Conservation (phyloP, 37 sponge, comb jelly and placozoan species). For the Agelas oroides region DNA sequence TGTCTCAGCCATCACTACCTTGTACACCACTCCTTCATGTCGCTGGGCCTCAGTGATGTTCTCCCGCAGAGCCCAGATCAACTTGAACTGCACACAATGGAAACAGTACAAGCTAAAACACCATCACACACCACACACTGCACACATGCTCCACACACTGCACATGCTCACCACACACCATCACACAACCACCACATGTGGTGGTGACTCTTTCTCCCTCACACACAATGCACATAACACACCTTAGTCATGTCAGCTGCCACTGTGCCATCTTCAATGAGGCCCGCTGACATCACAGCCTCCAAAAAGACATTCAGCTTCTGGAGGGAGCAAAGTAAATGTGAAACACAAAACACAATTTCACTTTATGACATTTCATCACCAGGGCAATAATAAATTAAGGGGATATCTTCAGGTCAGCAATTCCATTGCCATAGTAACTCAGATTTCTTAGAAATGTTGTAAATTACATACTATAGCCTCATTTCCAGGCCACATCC, state of each 20-base stretch:
- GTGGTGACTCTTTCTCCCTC: too few relatives aligned
- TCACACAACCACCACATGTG: neutral
- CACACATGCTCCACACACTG: too few relatives aligned
- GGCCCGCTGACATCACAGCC: constrained; percentile 42
- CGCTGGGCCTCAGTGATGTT: constrained; percentile 73
- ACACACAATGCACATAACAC: too few relatives aligned
- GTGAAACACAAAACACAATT: too few relatives aligned
- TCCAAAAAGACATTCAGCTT: constrained; percentile 84
- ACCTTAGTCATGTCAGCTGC: constrained; percentile 79
- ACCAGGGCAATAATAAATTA: too few relatives aligned
- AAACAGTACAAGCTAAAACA: neutral
- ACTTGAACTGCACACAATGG: constrained; percentile 35
- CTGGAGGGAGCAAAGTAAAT: constrained; percentile 50
- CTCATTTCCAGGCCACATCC: too few relatives aligned
- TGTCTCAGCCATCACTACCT: constrained; percentile 20
- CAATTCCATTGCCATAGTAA: too few relatives aligned
- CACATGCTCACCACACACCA: too few relatives aligned
- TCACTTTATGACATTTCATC: too few relatives aligned
- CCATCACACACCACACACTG: neutral
- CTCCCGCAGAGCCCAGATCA: constrained; percentile 92
- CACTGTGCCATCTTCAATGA: constrained; percentile 83
- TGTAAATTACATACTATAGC: too few relatives aligned
- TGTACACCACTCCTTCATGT: constrained; percentile 82
- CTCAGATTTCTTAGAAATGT: too few relatives aligned
- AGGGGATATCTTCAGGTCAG: too few relatives aligned